phyloP scores from a whole-genome alignment of 1,140 invertebrate species.

The Subanguina moxae region DNA sequence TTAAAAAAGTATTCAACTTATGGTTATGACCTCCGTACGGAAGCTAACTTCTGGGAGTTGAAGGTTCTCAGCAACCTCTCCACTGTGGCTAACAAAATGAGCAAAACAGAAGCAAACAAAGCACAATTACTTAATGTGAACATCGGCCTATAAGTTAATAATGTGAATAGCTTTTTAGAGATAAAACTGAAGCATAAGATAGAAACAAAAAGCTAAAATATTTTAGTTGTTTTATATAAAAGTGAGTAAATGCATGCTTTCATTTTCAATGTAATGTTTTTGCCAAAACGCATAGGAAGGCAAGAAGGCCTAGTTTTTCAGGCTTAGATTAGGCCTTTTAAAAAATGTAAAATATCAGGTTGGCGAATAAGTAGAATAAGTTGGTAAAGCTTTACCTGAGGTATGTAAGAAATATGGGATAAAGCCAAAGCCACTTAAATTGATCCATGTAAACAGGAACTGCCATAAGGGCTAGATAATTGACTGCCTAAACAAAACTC shows the following conservation, averaged over 20 bases:
- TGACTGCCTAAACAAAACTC: constrained; percentile 33
- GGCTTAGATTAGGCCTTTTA: too few species aligned
- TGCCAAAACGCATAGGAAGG: too few species aligned
- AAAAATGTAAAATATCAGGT: too few species aligned
- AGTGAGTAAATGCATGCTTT: too few species aligned
- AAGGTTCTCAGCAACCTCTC: constrained; percentile 56
- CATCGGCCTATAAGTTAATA: constrained; percentile 49
- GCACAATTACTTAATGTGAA: constrained; percentile 45
- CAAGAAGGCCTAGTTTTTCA: too few species aligned
- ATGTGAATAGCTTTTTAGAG: too few species aligned
- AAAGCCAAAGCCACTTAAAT: constrained; percentile 42
- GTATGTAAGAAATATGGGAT: constrained; percentile 52
- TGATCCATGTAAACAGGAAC: constrained; percentile 56
- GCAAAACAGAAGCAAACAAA: constrained; percentile 56
- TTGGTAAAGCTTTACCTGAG: constrained; percentile 4
- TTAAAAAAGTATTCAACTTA: constrained; percentile 21
- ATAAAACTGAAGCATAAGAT: too few species aligned
- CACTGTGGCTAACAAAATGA: constrained; percentile 53
- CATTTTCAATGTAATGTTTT: too few species aligned
- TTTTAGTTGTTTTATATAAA: too few species aligned
- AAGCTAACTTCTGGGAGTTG: constrained; percentile 29
- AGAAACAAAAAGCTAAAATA: too few species aligned
- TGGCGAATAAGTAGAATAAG: constrained; percentile 2
- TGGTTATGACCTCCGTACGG: constrained; percentile 43
- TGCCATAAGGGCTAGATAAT: constrained; percentile 55